A percentile compares a stretch with the other conserved stretches of the same genome.
These are phyloP conservation scores for Nemoura dubitans DNA, from an alignment of 2,888 invertebrate species.

Conservation along the genomic window DNA sequence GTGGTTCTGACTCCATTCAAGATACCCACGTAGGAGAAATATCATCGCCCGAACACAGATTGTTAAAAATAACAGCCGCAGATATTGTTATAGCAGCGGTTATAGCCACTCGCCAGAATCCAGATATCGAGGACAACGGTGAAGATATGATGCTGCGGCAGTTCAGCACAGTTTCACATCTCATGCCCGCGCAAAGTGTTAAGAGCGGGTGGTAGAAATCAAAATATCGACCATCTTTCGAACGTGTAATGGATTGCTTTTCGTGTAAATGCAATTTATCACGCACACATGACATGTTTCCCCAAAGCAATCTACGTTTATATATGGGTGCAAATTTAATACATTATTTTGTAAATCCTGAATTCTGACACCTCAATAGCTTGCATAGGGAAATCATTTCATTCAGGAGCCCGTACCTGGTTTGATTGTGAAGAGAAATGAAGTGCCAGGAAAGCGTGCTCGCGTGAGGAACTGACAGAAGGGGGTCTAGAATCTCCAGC, in stretches of 20 bases:
- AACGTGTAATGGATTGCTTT: slow-evolving; percentile 31
- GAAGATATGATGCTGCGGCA: neutral
- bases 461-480: neutral
- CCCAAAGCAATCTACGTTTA: slow-evolving; percentile 16
- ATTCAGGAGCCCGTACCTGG: slow-evolving; percentile 3
- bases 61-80: slow-evolving; percentile 38
- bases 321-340: slow-evolving; percentile 1
- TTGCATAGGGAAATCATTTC: neutral
- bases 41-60: slow-evolving; percentile 13
- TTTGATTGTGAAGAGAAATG: slow-evolving; percentile 9
- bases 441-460: slow-evolving; percentile 18
- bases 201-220: neutral
- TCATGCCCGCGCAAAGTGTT: neutral
- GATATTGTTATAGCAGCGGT: neutral
- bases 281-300: slow-evolving; percentile 27
- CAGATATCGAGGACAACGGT: neutral
- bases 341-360: slow-evolving; percentile 15
- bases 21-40: neutral
- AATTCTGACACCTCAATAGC: neutral
- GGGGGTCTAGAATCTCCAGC: neutral
- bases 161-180: slow-evolving; percentile 1
- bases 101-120: neutral
- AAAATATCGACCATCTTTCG: slow-evolving; percentile 20
- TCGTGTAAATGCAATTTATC: neutral
- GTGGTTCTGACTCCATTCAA: neutral